Evolutionary conservation across 2,888 invertebrate genomes (phyloP).

Genomic region (Nemapogon koenigi): DNA sequence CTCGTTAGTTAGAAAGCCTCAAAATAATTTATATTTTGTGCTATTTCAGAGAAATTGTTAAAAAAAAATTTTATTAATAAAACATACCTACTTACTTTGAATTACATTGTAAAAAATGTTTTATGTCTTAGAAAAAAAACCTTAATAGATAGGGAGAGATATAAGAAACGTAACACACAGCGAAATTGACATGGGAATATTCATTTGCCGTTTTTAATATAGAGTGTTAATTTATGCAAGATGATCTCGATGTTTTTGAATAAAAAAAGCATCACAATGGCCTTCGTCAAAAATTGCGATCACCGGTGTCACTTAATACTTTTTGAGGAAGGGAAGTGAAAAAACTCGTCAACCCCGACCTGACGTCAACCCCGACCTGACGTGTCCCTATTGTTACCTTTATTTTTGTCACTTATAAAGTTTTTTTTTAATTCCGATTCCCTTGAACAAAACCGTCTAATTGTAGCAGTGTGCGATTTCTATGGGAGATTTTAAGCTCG

Average conservation of each 20-base stretch:
- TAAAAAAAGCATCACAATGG: slow-evolving; percentile 36
- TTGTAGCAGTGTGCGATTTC: slow-evolving; percentile 56
- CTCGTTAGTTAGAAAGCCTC: too few relatives aligned
- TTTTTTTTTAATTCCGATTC: slow-evolving; percentile 40
- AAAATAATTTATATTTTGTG: too few relatives aligned
- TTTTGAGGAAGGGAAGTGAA: slow-evolving; percentile 21
- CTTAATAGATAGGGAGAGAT: neutral
- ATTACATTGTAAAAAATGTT: too few relatives aligned
- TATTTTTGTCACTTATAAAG: slow-evolving; percentile 54
- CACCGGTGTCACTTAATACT: slow-evolving; percentile 53
- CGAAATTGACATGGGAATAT: slow-evolving; percentile 51
- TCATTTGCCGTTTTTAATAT: slow-evolving; percentile 40
- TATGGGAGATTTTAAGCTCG: slow-evolving; percentile 50
- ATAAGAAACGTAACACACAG: slow-evolving; percentile 12
- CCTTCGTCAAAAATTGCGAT: slow-evolving; percentile 55
- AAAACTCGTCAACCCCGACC: slow-evolving; percentile 27
- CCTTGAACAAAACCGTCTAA: slow-evolving; percentile 58
- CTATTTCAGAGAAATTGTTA: too few relatives aligned
- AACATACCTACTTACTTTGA: too few relatives aligned
- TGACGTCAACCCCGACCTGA: slow-evolving; percentile 52
- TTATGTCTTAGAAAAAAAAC: slow-evolving; percentile 11
- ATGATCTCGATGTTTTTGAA: slow-evolving; percentile 36
- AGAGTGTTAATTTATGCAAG: slow-evolving; percentile 59
- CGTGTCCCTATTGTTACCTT: slow-evolving; percentile 49
- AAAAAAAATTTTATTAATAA: too few relatives aligned